Percentiles rank a stretch among this genome's conserved stretches.
phyloP scores from a whole-genome alignment of 2,888 invertebrate species.

The Abrostola tripartita region DNA sequence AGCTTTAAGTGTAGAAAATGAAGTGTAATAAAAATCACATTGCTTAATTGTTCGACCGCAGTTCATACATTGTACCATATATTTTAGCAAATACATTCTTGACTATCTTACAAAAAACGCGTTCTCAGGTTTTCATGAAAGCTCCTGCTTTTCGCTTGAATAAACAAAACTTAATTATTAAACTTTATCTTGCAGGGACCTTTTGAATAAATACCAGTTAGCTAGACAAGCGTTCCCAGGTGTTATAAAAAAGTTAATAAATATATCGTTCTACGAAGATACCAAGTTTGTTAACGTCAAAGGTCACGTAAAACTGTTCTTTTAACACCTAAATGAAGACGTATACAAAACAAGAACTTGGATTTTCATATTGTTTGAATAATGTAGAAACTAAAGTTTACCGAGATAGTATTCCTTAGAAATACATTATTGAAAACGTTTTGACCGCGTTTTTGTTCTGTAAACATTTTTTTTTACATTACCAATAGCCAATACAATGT shows the following conservation, averaged over 20 bases:
- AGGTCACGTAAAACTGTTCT: constrained; percentile 2
- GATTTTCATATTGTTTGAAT: constrained; percentile 4
- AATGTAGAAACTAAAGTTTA: neutral
- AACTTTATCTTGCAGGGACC: neutral
- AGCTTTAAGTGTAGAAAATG: too few relatives aligned
- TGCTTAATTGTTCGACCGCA: too few relatives aligned
- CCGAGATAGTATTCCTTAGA: neutral
- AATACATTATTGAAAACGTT: neutral
- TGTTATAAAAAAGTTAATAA: neutral
- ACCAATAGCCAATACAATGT: too few relatives aligned
- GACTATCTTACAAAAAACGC: too few relatives aligned
- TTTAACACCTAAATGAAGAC: neutral
- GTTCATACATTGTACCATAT: too few relatives aligned
- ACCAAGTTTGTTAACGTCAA: neutral
- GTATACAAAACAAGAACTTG: neutral
- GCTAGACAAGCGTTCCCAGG: neutral
- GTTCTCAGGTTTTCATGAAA: too few relatives aligned
- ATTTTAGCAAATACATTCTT: too few relatives aligned
- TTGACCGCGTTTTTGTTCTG: neutral
- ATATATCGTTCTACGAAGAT: neutral
- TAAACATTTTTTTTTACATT: too few relatives aligned
- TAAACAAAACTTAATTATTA: neutral
- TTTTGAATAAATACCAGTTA: constrained; percentile 1
- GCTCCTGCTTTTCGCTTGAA: neutral
- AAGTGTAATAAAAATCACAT: too few relatives aligned